Percentiles rank a stretch among this genome's conserved stretches.
Conservation (phyloP, 2,113 vertebrate species). For the Lepisosteus oculatus region DNA sequence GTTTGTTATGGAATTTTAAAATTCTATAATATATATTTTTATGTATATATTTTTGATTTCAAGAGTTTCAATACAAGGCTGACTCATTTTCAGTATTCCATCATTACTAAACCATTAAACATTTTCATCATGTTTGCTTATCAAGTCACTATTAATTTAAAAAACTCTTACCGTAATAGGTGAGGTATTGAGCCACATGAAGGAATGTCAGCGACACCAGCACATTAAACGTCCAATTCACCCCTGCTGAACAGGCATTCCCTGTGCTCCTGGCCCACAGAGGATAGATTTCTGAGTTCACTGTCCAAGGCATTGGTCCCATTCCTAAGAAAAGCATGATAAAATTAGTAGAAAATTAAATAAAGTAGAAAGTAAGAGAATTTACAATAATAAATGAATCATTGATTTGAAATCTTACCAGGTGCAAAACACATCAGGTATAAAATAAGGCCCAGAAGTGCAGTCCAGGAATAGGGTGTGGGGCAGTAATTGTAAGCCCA, state of each 20-base stretch:
- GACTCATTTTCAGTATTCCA: no score
- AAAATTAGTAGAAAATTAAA: neutral
- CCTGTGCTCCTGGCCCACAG: constrained; percentile 98
- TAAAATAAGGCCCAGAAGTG: constrained; percentile 83
- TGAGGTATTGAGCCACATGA: constrained; percentile 88
- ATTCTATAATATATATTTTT: no score
- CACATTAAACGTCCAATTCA: constrained; percentile 96
- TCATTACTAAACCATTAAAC: no score
- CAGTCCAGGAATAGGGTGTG: constrained; percentile 88
- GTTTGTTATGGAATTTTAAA: no score
- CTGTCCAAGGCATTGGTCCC: constrained; percentile 98
- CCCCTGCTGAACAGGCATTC: constrained; percentile 89
- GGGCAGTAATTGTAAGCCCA: constrained; percentile 98
- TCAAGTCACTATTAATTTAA: no score
- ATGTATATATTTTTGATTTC: no score
- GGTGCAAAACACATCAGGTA: constrained; percentile 92
- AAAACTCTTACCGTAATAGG: constrained; percentile 83
- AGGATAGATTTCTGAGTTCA: constrained; percentile 97
- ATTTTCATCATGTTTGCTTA: no score
- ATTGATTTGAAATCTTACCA: constrained; percentile 57
- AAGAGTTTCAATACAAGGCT: no score
- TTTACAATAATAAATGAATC: constrained; percentile 16
- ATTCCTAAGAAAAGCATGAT: constrained; percentile 67
- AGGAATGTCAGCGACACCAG: constrained; percentile 92
- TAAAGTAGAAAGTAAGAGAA: neutral